Evolutionary conservation across 2,113 vertebrate genomes (phyloP).

Genomic region (Triplophysa rosa): DNA sequence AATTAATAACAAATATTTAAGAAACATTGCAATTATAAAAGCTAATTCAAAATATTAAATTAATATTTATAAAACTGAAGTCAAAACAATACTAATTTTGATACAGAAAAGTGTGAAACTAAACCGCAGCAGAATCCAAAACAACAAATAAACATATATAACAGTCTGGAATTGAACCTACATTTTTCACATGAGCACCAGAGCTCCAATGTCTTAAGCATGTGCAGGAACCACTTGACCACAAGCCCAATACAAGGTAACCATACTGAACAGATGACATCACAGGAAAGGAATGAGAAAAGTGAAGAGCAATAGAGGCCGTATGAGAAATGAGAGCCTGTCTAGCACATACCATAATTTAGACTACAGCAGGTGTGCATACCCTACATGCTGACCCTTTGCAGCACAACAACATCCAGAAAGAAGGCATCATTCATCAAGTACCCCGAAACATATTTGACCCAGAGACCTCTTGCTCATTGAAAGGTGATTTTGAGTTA

Average conservation of each 20-base stretch:
- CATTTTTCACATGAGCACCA: neutral
- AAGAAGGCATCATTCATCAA: neutral
- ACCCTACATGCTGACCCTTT: neutral
- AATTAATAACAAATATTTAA: too few species aligned
- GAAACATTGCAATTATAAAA: too few species aligned
- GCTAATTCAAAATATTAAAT: too few species aligned
- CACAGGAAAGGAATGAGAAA: conserved; percentile 30
- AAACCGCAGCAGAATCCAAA: too few species aligned
- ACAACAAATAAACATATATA: neutral
- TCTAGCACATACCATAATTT: conserved; percentile 53
- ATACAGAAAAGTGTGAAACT: too few species aligned
- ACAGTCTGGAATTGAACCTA: neutral
- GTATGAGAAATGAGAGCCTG: conserved; percentile 43
- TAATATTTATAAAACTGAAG: too few species aligned
- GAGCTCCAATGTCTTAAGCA: neutral
- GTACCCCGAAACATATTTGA: neutral
- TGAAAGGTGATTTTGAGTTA: neutral
- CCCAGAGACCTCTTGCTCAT: neutral
- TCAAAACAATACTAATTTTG: too few species aligned
- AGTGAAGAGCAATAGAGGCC: conserved; percentile 51
- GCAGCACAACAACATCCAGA: neutral
- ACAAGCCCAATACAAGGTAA: neutral
- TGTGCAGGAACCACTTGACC: neutral
- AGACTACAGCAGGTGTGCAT: neutral
- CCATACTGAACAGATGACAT: neutral